These are phyloP conservation scores for Hetaerina titia DNA, from an alignment of 2,888 invertebrate species.

Conservation along the genomic window DNA sequence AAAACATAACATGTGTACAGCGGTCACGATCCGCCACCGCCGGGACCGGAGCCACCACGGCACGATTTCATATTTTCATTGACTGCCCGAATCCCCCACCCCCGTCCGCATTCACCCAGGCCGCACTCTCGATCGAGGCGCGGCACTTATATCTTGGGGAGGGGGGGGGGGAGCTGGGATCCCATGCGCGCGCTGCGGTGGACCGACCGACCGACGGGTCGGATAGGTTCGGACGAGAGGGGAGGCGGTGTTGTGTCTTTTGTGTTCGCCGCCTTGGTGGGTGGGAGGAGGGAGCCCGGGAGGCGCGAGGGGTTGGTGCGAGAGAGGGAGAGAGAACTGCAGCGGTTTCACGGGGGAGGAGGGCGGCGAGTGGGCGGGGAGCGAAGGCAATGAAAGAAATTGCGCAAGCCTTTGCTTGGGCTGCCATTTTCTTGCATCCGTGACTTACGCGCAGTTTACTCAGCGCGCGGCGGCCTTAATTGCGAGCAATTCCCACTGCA, in stretches of 20 bases:
- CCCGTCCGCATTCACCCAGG: not conserved
- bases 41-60: not conserved
- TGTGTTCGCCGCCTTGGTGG: not conserved
- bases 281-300: not conserved
- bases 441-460: constrained; percentile 41
- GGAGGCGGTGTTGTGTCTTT: not conserved
- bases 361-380: not conserved
- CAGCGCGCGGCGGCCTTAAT: not conserved
- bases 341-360: not conserved
- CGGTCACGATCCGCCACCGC: not conserved
- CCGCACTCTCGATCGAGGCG: not conserved
- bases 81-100: not conserved
- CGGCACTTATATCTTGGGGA: not conserved
- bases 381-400: constrained; percentile 13
- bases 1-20: not conserved
- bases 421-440: constrained; percentile 50
- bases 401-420: not conserved
- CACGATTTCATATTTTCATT: constrained; percentile 25
- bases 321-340: not conserved
- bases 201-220: not conserved
- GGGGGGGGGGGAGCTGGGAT: not conserved
- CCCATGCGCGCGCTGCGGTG: too few species aligned
- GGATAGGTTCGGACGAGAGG: not conserved
- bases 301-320: not conserved
- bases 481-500: not conserved